Evolutionary conservation across 2,888 invertebrate species (phyloP).

Genomic region (Chrysolina oricalcia): DNA sequence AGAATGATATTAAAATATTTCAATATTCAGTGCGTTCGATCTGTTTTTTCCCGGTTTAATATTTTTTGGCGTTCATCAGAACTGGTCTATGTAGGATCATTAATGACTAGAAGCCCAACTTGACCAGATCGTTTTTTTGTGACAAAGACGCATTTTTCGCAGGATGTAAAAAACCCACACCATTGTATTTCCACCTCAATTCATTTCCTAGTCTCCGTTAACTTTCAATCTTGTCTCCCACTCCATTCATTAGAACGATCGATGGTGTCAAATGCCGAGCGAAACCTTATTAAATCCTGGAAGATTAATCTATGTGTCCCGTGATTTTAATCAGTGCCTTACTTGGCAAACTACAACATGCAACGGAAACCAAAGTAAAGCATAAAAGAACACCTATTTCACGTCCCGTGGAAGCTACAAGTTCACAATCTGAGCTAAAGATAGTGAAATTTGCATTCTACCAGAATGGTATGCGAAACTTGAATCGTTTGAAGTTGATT

Average conservation of each 20-base stretch:
- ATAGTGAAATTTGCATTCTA: slow-evolving; percentile 13
- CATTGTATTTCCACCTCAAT: background rate
- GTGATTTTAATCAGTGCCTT: slow-evolving; percentile 33
- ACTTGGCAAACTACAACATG: slow-evolving; percentile 18
- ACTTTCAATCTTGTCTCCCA: slow-evolving; percentile 4
- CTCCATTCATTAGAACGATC: slow-evolving; percentile 23
- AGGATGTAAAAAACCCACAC: background rate
- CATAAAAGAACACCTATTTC: slow-evolving; percentile 19
- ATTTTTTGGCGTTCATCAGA: too few species aligned
- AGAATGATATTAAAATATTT: too few species aligned
- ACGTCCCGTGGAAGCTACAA: slow-evolving; percentile 1
- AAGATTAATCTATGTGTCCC: slow-evolving; percentile 34
- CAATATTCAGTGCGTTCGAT: too few species aligned
- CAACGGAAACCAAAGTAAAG: slow-evolving; percentile 1
- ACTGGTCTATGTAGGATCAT: too few species aligned
- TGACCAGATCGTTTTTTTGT: too few species aligned
- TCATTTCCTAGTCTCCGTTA: background rate
- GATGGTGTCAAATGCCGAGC: slow-evolving; percentile 29
- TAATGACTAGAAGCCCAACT: too few species aligned
- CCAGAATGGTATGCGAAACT: background rate
- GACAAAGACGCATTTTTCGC: background rate
- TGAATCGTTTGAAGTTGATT: background rate
- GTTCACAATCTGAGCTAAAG: background rate
- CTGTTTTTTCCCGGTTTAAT: too few species aligned
- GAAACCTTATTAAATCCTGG: slow-evolving; percentile 27